Evolutionary conservation across 2,888 invertebrate species (phyloP).

Genomic region (Cyclophora albipunctata): DNA sequence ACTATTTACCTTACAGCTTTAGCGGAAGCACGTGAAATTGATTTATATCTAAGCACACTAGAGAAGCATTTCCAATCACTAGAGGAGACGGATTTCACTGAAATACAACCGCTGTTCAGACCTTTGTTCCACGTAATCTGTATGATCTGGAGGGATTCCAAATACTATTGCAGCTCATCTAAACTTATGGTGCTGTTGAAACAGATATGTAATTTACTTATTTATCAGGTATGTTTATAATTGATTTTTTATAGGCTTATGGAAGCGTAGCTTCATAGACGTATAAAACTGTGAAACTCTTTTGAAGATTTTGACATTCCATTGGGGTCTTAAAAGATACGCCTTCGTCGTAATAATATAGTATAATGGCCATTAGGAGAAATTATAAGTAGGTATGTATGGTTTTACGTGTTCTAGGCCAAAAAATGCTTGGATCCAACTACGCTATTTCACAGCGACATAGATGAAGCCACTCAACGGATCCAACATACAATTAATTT

Average conservation of each 20-base stretch:
- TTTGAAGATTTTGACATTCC: too few relatives aligned
- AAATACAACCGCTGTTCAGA: constrained; percentile 83
- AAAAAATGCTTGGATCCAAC: constrained; percentile 92
- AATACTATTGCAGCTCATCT: constrained; percentile 91
- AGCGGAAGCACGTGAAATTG: constrained; percentile 93
- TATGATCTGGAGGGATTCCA: constrained; percentile 92
- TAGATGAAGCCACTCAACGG: constrained; percentile 92
- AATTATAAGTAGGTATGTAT: too few relatives aligned
- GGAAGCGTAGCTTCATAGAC: too few relatives aligned
- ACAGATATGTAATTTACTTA: constrained; percentile 92
- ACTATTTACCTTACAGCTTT: constrained; percentile 74
- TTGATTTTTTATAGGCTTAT: not conserved
- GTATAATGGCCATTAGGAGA: too few relatives aligned
- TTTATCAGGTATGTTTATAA: constrained; percentile 80
- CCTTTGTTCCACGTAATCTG: constrained; percentile 92
- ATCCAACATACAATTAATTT: constrained; percentile 81
- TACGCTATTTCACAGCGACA: constrained; percentile 95
- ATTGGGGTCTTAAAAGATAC: too few relatives aligned
- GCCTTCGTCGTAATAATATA: too few relatives aligned
- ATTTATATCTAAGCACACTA: constrained; percentile 88
- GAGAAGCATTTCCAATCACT: constrained; percentile 86
- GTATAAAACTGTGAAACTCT: too few relatives aligned
- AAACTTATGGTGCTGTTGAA: constrained; percentile 91
- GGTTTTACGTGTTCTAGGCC: constrained; percentile 70
- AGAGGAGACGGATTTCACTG: constrained; percentile 90